Evolutionary conservation across 2,113 vertebrate genomes (phyloP), one percentile per base, ranked within the genome.

Genomic region (Odocoileus virginianus): DNA sequence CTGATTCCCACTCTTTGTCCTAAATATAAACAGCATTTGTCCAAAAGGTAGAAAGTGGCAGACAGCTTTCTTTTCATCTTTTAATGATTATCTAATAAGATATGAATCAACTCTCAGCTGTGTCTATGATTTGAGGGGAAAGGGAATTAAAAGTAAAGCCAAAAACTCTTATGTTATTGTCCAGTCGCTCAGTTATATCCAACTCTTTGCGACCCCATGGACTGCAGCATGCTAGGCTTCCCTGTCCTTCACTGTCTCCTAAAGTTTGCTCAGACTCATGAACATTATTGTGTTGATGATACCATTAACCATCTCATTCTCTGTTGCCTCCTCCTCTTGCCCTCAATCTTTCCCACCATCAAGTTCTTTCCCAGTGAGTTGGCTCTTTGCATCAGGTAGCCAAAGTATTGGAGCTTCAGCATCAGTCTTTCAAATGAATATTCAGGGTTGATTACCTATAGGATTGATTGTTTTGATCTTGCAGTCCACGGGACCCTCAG

Each of bases 21-120:
- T 87, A 87, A 89, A 89, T 92, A 58, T 87, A 79, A 90, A 47
- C 12, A 54, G 54, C 81, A 92, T 94, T 96, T 58, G 52, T 89
- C 61, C 17, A 33, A 79, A 97, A 96, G 25, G 54, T 52, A 79
- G 50, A 36, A 89, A 87, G 45, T 92, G n/a, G 33, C 5, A 91
- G 64, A 60, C 13, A 92, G 55, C 47, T 90, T 83, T 88, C 83
- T 94, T 91, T 90, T 94, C 71, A 84, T 82, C 54, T 36, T 90
- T 74, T 40, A 84, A 30, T 67, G 8, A 54, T 89, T 93, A 47
- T 45, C 55, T 86, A 89, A 83, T 82, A 28, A 94, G 36, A 43
- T 81, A 2, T 76, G 67, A 89, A 61, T 93, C 60, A 90, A 27
- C 89, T 94, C 74, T 95, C 79, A 90, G 12, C 52, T 60, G 23